Evolutionary conservation across 2,888 invertebrate genomes (phyloP).

Genomic region (Lysandra coridon): DNA sequence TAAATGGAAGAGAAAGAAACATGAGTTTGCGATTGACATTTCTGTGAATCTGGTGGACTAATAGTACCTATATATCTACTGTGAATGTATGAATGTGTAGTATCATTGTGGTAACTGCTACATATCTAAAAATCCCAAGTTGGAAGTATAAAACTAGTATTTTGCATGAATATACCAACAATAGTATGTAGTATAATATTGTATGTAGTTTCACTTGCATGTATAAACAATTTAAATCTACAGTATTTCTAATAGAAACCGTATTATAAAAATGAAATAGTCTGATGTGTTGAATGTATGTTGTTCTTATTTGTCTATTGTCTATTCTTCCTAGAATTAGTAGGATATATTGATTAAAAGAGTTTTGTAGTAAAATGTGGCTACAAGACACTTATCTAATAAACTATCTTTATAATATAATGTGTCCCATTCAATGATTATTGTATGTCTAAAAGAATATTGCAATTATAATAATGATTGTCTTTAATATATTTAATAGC

Average conservation of each 20-base stretch:
- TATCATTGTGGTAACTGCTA: conserved; percentile 17
- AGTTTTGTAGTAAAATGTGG: background rate
- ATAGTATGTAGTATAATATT: conserved; percentile 14
- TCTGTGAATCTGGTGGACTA: conserved; percentile 13
- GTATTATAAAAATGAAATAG: conserved; percentile 15
- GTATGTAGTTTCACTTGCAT: conserved; percentile 7
- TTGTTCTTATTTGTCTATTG: conserved; percentile 14
- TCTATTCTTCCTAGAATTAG: background rate
- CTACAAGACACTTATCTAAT: background rate
- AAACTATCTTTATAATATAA: conserved; percentile 8
- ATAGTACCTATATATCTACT: conserved; percentile 23
- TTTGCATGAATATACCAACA: conserved; percentile 27
- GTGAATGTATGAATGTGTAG: conserved; percentile 26
- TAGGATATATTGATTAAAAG: background rate
- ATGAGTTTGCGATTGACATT: conserved; percentile 24
- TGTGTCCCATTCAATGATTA: conserved; percentile 21
- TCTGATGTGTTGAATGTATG: conserved; percentile 1
- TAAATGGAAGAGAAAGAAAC: conserved; percentile 6
- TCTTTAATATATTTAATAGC: conserved; percentile 13
- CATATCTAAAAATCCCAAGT: conserved; percentile 23
- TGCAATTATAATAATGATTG: conserved; percentile 13
- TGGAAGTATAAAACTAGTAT: conserved; percentile 21
- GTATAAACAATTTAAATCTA: background rate
- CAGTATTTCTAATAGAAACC: conserved; percentile 20
- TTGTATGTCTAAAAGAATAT: conserved; percentile 16